Evolutionary conservation across 2,113 vertebrate genomes (phyloP), one percentile per base, ranked within the genome.

Genomic region (Mormyrus iriodes): DNA sequence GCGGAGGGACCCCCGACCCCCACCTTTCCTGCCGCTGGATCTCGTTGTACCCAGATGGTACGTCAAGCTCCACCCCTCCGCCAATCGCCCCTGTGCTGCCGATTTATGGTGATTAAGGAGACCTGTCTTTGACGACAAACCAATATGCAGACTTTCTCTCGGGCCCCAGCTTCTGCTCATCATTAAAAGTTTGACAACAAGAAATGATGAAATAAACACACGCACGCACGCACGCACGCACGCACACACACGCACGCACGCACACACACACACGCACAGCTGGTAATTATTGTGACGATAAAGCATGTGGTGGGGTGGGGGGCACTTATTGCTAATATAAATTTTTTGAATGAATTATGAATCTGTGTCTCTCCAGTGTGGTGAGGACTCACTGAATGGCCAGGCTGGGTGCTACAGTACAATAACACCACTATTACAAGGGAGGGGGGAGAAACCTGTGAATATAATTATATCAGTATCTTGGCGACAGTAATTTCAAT

Each of bases 381-480:
- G 79, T 61, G 88, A 31, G 39, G 52, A 27, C 5, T 21, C 90
- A 90, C 90, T 91, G 91, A 93, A 91, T 85, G 89, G 93, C 89
- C 88, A 89, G 19, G 88, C 91, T 85, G 92, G 93, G 76, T 76
- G 27, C 48, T 44, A 91, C 91, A 93, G 92, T 92, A 90, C 92
- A 94, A 94, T 95, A 94, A 93, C 93, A 91, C 92, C 88, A 91
- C 91, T 91, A 91, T 94, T 93, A 93, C 90, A 92, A 82, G 90
- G 89, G 88, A 88, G 92, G 88, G 86, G 90, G 92, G 93, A 91
- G 87, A 51, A 92, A 90, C 93, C 91, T 92, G 90, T 90, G 93
- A 95, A 96, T 95, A 94, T 93, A 95, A 95, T 96, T 95, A 95
- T 92, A 94, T 94, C 92, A 88, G 90, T 90, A 91, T 91, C 92